Evolutionary conservation across 2,113 vertebrate species (phyloP).

Genomic region (Emydura subglobosa): DNA sequence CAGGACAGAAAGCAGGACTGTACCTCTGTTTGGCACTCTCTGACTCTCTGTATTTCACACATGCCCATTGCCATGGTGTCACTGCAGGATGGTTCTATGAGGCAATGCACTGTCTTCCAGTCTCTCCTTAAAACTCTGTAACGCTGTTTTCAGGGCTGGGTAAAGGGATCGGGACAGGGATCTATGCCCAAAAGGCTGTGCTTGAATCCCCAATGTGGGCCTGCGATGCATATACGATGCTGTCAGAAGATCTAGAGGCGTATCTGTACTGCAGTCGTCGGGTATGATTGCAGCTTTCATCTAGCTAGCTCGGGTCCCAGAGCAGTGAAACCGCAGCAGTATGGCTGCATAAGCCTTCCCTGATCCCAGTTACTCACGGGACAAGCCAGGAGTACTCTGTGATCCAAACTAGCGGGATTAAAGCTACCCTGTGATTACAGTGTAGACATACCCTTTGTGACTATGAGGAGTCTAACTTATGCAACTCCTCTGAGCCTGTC

Average conservation of each 20-base stretch:
- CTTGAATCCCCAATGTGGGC: background rate
- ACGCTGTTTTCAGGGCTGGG: background rate
- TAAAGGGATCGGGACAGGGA: background rate
- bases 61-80: background rate
- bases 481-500: background rate
- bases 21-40: background rate
- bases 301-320: background rate
- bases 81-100: background rate
- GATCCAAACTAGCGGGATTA: background rate
- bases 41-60: background rate
- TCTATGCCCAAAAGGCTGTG: background rate
- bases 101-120: background rate
- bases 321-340: too few species aligned
- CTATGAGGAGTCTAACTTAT: too few species aligned
- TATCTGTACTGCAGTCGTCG: too few species aligned
- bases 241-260: background rate
- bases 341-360: too few species aligned
- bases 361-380: background rate
- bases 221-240: background rate
- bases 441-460: background rate
- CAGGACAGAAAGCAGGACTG: background rate
- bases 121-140: background rate
- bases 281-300: background rate
- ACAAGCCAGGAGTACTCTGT: background rate
- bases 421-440: background rate